Conservation (phyloP, 1,140 invertebrate genomes). For the Muscidifurax raptorellus region DNA sequence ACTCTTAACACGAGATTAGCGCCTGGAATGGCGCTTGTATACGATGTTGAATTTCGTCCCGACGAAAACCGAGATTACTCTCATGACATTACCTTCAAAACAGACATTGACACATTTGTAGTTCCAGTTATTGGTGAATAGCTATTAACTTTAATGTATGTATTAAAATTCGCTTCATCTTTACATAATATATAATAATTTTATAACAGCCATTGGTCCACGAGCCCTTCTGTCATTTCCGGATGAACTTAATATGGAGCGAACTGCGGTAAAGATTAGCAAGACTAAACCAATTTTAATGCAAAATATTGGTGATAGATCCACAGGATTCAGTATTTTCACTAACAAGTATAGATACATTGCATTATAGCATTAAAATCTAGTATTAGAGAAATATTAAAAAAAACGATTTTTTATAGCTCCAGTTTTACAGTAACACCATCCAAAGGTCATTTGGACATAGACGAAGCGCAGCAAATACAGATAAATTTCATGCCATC, state of each 20-base stretch:
- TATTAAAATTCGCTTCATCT: background rate
- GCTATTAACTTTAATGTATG: background rate
- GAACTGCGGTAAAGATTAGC: constrained; percentile 69
- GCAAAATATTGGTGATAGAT: constrained; percentile 68
- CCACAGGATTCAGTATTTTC: constrained; percentile 65
- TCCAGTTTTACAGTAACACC: constrained; percentile 63
- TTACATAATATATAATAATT: background rate
- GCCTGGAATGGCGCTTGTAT: constrained; percentile 67
- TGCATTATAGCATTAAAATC: constrained; percentile 16
- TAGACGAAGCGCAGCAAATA: constrained; percentile 64
- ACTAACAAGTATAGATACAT: constrained; percentile 62
- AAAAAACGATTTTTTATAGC: constrained; percentile 16
- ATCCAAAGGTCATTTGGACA: constrained; percentile 64
- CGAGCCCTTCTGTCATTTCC: constrained; percentile 73
- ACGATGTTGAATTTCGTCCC: constrained; percentile 67
- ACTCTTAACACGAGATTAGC: constrained; percentile 64
- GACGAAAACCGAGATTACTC: constrained; percentile 66
- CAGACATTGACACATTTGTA: constrained; percentile 60
- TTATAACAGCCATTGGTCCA: constrained; percentile 67
- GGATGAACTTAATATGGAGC: constrained; percentile 70
- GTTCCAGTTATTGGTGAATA: constrained; percentile 66
- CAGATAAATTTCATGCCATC: constrained; percentile 62
- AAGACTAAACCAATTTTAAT: constrained; percentile 67
- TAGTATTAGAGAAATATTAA: background rate
- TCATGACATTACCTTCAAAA: constrained; percentile 63